Base-by-base conservation (phyloP, 2,797 vertebrate species). In the Alcedo quadribrachys region DNA sequence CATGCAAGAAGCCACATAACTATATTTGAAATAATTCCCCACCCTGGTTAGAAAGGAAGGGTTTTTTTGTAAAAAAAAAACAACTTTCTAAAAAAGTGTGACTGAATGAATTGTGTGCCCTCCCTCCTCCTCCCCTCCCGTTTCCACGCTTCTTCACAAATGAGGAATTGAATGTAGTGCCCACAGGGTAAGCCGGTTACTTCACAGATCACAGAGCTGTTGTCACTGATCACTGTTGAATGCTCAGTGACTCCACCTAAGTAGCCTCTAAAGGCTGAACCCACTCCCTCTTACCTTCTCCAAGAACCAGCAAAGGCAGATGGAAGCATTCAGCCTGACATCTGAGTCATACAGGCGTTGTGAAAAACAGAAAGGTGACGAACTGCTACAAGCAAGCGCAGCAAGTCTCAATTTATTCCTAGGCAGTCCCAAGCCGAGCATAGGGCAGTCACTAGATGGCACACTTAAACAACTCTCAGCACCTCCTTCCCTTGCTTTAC, bases 401-500 rank as follows among this genome's bases (percentile, higher is more conserved):
- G 54, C 9, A 4, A 16, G 8, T 2, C 2, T 6, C 3, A 60
- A 19, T 6, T 13, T 15, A 7, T 2, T 54, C 28, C 3, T 0
- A 8, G 71, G 45, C 71, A 16, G 37, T 7, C 35, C 35, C 19
- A 63, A 14, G 43, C 20, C 67, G 61, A 80, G 84, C 48, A 42
- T 5, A 55, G 2, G 55, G 45, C 2, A 5, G 82, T 81, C 97
- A 95, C 96, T 89, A 97, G 97, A 76, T 97, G 97, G 61, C 96
- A 89, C 51, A 15, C 90, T 95, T 92, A 33, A 88, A 93, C 92
- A 61, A 55, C 96, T 58, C 95, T 71, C 69, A 0, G 22, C 50
- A 35, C 51, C 60, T 62, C 45, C 65, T 5, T 21, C 62, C 70
- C 48, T 35, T 19, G 35, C 51, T 7, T 15, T 8, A 0, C 57